A percentile compares a stretch with the other conserved stretches of the same genome.
phyloP scores from a whole-genome alignment of 2,797 vertebrate species.

The Dipus sagitta region DNA sequence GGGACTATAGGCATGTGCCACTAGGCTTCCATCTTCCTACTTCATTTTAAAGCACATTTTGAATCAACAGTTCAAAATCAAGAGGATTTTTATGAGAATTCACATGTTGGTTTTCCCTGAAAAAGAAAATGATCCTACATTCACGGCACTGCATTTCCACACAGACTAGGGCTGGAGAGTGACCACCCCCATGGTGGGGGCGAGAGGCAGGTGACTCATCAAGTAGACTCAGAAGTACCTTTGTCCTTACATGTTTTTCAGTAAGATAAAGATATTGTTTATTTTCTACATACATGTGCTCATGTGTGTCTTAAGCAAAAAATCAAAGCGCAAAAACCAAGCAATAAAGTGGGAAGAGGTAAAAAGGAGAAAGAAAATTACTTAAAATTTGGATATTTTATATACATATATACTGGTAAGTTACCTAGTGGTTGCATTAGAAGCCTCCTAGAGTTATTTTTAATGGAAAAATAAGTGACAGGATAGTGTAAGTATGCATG shows the following conservation, averaged over 20 bases:
- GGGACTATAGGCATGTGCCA: not conserved
- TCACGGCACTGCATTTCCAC: not conserved
- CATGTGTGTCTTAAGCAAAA: not conserved
- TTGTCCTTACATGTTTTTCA: not conserved
- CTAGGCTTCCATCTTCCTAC: not conserved
- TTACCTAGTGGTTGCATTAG: not conserved
- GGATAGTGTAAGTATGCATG: not conserved
- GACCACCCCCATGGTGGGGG: not conserved
- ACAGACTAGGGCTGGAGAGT: not conserved
- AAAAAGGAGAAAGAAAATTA: not conserved
- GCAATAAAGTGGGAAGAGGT: not conserved
- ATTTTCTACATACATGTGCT: not conserved
- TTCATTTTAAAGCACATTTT: not conserved
- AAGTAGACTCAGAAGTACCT: not conserved
- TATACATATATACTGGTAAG: not conserved
- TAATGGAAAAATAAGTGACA: not conserved
- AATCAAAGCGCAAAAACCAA: not conserved
- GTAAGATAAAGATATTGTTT: not conserved
- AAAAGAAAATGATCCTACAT: not conserved
- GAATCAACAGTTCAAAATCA: slow-evolving; percentile 11
- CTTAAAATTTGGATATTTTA: not conserved
- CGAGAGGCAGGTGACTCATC: not conserved
- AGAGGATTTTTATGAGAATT: slow-evolving; percentile 28
- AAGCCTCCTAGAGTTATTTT: not conserved
- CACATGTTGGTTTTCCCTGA: slow-evolving; percentile 6